Percentiles rank a stretch among this genome's conserved stretches.
These are phyloP conservation scores for Aromia moschata DNA, from an alignment of 2,888 invertebrate species.

Conservation along the genomic window DNA sequence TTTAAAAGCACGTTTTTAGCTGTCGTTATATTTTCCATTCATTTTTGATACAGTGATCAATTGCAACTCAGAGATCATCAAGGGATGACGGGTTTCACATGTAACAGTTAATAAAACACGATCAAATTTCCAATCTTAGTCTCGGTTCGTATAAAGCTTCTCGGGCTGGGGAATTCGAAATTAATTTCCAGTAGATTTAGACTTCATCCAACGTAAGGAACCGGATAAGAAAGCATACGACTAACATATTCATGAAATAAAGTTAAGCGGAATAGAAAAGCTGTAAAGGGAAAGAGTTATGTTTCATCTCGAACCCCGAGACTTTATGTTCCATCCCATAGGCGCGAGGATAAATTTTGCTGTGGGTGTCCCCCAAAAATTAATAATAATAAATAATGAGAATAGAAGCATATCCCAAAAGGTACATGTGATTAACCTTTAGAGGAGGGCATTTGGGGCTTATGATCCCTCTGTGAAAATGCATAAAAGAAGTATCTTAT, in stretches of 20 bases:
- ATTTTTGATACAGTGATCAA: too few relatives aligned
- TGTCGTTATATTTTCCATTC: too few relatives aligned
- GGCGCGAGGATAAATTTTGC: too few relatives aligned
- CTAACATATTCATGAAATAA: conserved; percentile 33
- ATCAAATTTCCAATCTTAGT: conserved; percentile 8
- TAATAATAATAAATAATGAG: too few relatives aligned
- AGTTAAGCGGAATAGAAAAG: conserved; percentile 28
- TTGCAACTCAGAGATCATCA: too few relatives aligned
- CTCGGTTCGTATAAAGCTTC: neutral
- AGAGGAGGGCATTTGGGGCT: too few relatives aligned
- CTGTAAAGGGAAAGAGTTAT: conserved; percentile 32
- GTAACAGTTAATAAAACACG: neutral
- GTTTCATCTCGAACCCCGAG: conserved; percentile 22
- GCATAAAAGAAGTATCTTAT: too few relatives aligned
- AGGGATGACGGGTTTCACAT: too few relatives aligned
- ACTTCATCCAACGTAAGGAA: conserved; percentile 21
- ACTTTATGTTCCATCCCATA: conserved; percentile 26
- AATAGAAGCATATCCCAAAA: conserved; percentile 24
- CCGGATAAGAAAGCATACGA: conserved; percentile 28
- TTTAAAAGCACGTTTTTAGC: too few relatives aligned
- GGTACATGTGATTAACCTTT: too few relatives aligned
- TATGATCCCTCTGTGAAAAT: too few relatives aligned
- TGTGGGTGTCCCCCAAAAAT: too few relatives aligned
- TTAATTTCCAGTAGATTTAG: conserved; percentile 31
- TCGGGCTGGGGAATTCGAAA: conserved; percentile 5